Base-by-base conservation (phyloP, 1,140 invertebrate species). In the Pseudomyrmex concolor region DNA sequence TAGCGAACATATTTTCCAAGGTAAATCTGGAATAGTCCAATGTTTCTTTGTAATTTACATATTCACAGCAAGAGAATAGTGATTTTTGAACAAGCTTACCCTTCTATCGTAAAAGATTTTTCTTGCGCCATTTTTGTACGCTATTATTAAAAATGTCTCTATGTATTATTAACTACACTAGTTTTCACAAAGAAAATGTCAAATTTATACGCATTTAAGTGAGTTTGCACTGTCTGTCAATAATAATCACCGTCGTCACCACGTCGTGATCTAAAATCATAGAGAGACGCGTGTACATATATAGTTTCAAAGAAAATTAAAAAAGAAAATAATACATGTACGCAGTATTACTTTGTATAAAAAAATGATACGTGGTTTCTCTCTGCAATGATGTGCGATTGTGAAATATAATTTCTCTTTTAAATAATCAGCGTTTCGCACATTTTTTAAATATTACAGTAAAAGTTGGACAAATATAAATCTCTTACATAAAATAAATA, bases 1-100 rank as follows among this genome's bases (percentile, higher is more conserved):
- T 98, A 1, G 96, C 95, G 94, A 99, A 99, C 95, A 99, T 97
- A 89, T 98, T 98, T 81, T 97, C 96, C 73, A 99, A 93, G 0
- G 97, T 99, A 89, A 98, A 98, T 74, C 94, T 94, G 81, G 1
- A 70, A 71, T 50, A 13, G 48, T 19, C 5, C 22, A 45, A 63
- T 71, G 63, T 55, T 68, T 22, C n/a, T 22, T 8, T 72, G 57
- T 62, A 51, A 0, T 72, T 25, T 60, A 48, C 50, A 7, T 70
- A 68, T 12, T 45, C 34, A 34, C 3, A 45, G 54, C 17, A 2
- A 19, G 4, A 76, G 12, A 48, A 76, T 19, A 59, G 3, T 59
- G 2, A 54, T 17, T 62, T 45, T 34, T 7, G 5, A 22, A 76
- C 25, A 60, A 80, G 17, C 89, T 91, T 86, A 91, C 91, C 91